Evolutionary conservation across 53 echinoderm and acorn worm genomes (phyloP), one percentile per base, ranked within the genome.

Genomic region (Echinarachnius parma): DNA sequence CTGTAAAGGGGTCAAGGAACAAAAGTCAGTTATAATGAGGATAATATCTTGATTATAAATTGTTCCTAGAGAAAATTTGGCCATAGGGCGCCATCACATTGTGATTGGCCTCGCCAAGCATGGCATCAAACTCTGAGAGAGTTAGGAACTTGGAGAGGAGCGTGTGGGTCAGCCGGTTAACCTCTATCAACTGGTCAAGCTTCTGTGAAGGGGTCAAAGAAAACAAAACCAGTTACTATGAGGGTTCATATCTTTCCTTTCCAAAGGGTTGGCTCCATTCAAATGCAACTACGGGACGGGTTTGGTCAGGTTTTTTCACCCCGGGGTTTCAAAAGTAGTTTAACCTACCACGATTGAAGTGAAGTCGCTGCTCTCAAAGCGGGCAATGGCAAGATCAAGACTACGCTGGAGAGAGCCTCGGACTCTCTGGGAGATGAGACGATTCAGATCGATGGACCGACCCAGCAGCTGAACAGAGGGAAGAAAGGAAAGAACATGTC

Each of bases 71-170:
- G n/a, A n/a, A n/a, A n/a, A 98, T 98, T 62, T 91, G 88, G 26
- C 98, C 98, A 36, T 98, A 98, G 5, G 98, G 98, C 20, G 98
- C 98, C 88, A 98, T 87, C 53, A 98, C 98, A 65, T 98, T 98
- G 70, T 98, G 98, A 62, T 98, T 98, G 58, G 98, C 98, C 64
- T 98, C 98, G 13, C 98, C 78, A 32, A 90, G 77, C 93, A 93
- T 93, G 25, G 98, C 85, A 23, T 92, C 98, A 78, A 92, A 98
- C 78, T 88, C 88, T 14, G 88, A 79, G 48, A 98, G 75, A 33
- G 88, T 98, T 52, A 98, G 75, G 77, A 92, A 78, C 76, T 98
- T 91, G 24, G 86, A 80, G 53, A 98, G 98, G 15, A 98, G 88
- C 27, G 79, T 65, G 64, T 98, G 98, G 31, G 92, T 98, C 55